These are phyloP conservation scores for Parazoanthus swiftii DNA, from an alignment of 92 coral and sea anemone genomes.

Conservation along the genomic window DNA sequence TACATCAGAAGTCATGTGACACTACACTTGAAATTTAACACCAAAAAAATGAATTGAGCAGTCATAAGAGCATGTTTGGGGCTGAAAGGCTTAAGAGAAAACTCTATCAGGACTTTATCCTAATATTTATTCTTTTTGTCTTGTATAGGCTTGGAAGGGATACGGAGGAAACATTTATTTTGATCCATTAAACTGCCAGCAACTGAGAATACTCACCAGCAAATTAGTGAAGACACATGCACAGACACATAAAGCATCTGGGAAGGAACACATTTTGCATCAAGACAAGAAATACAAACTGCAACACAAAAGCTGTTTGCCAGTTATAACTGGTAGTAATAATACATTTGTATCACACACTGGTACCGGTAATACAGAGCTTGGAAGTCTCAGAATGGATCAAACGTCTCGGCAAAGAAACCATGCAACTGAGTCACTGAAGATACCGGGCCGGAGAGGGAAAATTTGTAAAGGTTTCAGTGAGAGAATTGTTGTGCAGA, in stretches of 20 bases:
- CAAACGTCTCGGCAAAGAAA: conserved; percentile 13
- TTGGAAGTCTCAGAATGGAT: conserved; percentile 34
- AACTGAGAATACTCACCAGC: conserved; percentile 60
- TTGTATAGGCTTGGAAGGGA: conserved; percentile 74
- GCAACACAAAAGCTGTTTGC: background rate
- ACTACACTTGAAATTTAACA: too few species aligned
- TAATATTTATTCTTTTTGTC: background rate
- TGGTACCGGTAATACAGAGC: background rate
- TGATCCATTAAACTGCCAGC: conserved; percentile 70
- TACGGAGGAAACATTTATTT: conserved; percentile 86
- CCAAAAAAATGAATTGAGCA: too few species aligned
- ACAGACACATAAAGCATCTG: conserved; percentile 13
- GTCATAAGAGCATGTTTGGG: too few species aligned
- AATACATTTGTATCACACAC: background rate
- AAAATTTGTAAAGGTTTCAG: conserved; percentile 66
- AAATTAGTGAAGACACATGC: conserved; percentile 35
- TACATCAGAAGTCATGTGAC: too few species aligned
- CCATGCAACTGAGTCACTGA: background rate
- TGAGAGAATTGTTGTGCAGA: conserved; percentile 51
- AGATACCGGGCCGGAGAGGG: conserved; percentile 34
- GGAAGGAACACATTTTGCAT: conserved; percentile 27
- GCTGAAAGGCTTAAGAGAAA: too few species aligned
- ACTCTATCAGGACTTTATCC: too few species aligned
- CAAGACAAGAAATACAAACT: conserved; percentile 1
- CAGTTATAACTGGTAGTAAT: background rate